These are phyloP conservation scores for Eupithecia abbreviata DNA, from an alignment of 2,888 invertebrate species.

Conservation along the genomic window DNA sequence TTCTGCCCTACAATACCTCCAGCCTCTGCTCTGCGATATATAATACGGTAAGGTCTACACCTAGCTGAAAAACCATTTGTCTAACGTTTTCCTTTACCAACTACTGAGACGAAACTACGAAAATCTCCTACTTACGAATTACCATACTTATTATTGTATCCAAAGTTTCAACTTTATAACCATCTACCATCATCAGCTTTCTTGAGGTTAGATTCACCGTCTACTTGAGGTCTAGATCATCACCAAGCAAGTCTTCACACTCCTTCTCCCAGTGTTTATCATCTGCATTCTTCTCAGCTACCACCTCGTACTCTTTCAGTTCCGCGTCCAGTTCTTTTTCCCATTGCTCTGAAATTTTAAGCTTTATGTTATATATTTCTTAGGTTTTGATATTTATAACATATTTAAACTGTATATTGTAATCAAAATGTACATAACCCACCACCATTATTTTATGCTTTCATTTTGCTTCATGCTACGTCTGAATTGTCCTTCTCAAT, in stretches of 20 bases:
- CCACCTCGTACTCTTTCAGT: conserved; percentile 97
- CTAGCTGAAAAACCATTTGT: not conserved
- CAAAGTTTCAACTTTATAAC: not conserved
- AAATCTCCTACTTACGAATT: not conserved
- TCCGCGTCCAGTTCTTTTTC: conserved; percentile 98
- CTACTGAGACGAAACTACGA: conserved; percentile 2
- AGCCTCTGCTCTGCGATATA: not conserved
- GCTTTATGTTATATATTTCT: not conserved
- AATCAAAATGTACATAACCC: not conserved
- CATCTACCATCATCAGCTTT: not conserved
- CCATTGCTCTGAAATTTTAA: conserved; percentile 91
- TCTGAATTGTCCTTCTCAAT: not conserved
- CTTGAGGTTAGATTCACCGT: not conserved
- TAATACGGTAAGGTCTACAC: not conserved
- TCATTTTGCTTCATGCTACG: conserved; percentile 8
- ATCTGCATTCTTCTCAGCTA: conserved; percentile 79
- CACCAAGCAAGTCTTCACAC: conserved; percentile 87
- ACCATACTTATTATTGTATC: not conserved
- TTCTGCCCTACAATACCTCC: not conserved
- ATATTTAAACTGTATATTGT: not conserved
- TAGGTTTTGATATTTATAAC: not conserved
- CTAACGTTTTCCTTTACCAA: not conserved
- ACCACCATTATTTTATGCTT: conserved; percentile 21
- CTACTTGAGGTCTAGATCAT: conserved; percentile 85
- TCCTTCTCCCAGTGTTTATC: conserved; percentile 88